Base-by-base conservation (phyloP, 2,113 vertebrate genomes). In the Nestor notabilis region DNA sequence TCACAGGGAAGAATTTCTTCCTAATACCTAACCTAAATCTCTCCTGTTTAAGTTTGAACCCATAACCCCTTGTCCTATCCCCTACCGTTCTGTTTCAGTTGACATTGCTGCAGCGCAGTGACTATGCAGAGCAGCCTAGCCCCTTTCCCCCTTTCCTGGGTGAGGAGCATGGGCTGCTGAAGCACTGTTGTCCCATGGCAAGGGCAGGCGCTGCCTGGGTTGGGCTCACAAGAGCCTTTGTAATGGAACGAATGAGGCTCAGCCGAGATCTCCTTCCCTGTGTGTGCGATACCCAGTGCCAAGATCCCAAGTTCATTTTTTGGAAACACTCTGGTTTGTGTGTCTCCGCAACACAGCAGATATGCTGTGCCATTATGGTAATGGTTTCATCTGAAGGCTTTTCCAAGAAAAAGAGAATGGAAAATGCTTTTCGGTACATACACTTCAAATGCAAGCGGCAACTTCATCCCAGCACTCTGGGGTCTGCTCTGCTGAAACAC, bases 201-300 rank as follows among this genome's bases (percentile, higher is more conserved):
- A 19, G 52, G 33, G 21, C 18, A 20, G 39, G 21, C 3, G 2
- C 71, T 29, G 20, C 5, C 52, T 8, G 37, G 16, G 20, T 7
- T 4, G 15, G 37, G 17, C 11, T 41, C 10, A 0, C 55, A 39
- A 37, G 23, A 8, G 11, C 37, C 60, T 52, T 43, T 7, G 0
- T 16, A 37, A 19, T 1, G 1, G 47, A 15, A 44, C 35, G 25
- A 21, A 37, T 2, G 11, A 25, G 18, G 21, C 41, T 82, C 56
- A 33, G 65, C 60, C 70, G 56, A 31, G 14, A 24, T 35, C 21
- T 33, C 18, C 19, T 43, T 44, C 46, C 50, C 29, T 27, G 2
- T 4, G 29, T 1, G 7, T 7, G 18, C 16, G 9, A 7, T 10
- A 1, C 4, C 6, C 50, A 14, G 7, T 28, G 41, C 80, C 76